phyloP scores from a whole-genome alignment of 2,113 vertebrate species.

The Lampris megalopsis region DNA sequence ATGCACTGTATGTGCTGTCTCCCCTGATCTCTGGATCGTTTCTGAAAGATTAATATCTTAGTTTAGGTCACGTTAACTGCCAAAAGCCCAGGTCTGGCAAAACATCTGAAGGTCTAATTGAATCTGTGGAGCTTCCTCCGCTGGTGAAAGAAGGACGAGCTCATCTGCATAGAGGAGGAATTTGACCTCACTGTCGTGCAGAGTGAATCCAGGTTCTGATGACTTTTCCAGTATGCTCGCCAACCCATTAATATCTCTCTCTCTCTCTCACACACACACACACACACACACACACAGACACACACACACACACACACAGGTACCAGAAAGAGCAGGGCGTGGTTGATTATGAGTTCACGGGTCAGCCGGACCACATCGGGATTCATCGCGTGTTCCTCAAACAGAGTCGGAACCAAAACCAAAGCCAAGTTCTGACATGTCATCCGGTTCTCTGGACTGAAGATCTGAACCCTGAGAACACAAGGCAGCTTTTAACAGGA shows the following conservation, averaged over 20 bases:
- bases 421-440: constrained; percentile 80
- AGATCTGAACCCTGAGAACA: constrained; percentile 77
- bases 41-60: too few relatives aligned
- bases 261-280: background rate
- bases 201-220: too few relatives aligned
- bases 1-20: too few relatives aligned
- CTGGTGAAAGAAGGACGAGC: too few relatives aligned
- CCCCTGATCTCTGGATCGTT: too few relatives aligned
- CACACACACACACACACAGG: background rate
- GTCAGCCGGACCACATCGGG: constrained; percentile 71
- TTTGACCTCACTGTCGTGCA: too few relatives aligned
- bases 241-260: background rate
- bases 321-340: constrained; percentile 77
- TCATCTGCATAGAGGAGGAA: too few relatives aligned
- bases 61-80: too few relatives aligned
- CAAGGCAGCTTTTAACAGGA: background rate
- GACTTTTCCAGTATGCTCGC: too few relatives aligned
- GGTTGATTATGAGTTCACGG: constrained; percentile 80
- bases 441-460: constrained; percentile 81
- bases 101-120: too few relatives aligned
- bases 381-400: constrained; percentile 67
- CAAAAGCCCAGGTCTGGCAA: too few relatives aligned
- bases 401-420: constrained; percentile 79
- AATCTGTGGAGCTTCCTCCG: too few relatives aligned
- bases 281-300: constrained; percentile 2